Evolutionary conservation across 2,888 invertebrate species (phyloP).

Genomic region (Automeris io): DNA sequence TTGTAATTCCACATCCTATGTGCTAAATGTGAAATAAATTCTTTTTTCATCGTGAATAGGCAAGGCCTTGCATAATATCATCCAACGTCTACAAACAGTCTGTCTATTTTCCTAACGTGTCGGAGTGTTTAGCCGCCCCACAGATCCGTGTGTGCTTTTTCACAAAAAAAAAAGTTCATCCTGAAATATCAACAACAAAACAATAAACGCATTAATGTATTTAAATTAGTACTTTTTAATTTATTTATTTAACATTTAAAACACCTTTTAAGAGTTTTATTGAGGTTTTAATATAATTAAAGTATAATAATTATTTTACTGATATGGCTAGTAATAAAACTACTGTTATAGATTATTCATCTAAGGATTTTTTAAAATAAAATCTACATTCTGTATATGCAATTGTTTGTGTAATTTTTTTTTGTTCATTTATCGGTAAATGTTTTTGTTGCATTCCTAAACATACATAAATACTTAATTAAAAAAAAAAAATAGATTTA

Average conservation of each 20-base stretch:
- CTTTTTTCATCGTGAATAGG: too few relatives aligned
- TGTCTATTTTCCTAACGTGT: constrained; percentile 64
- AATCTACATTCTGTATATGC: too few relatives aligned
- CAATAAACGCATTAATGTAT: constrained; percentile 37
- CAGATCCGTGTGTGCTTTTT: constrained; percentile 44
- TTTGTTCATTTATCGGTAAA: too few relatives aligned
- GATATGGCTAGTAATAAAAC: too few relatives aligned
- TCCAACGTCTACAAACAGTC: constrained; percentile 38
- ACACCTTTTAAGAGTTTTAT: too few relatives aligned
- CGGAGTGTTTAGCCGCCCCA: constrained; percentile 41
- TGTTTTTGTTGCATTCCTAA: not conserved
- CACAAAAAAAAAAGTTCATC: constrained; percentile 57
- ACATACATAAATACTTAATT: constrained; percentile 5
- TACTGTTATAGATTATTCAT: too few relatives aligned
- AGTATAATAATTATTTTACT: too few relatives aligned
- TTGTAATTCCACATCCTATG: too few relatives aligned
- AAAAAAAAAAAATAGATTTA: not conserved
- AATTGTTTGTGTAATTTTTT: too few relatives aligned
- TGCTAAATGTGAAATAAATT: too few relatives aligned
- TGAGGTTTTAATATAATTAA: too few relatives aligned
- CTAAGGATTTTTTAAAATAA: too few relatives aligned
- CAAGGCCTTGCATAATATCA: constrained; percentile 36
- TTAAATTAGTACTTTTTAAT: constrained; percentile 40
- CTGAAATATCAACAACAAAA: constrained; percentile 55
- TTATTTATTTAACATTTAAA: constrained; percentile 43